A percentile compares a stretch with the other conserved stretches of the same genome.
These are phyloP conservation scores for Urosaurus nigricauda DNA, from an alignment of 2,797 vertebrate genomes.

Conservation along the genomic window DNA sequence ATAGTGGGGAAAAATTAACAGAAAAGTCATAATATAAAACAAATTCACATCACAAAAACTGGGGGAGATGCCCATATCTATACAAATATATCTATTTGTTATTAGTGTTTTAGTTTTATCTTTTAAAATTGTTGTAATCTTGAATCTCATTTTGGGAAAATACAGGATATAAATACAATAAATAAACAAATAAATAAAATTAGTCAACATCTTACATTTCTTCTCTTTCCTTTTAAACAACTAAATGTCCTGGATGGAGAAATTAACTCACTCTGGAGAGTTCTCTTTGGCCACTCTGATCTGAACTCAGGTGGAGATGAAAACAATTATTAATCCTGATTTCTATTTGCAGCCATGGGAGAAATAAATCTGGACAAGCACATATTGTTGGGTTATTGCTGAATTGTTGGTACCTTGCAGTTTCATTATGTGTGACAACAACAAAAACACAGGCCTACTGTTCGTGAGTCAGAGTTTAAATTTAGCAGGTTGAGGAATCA, in stretches of 20 bases:
- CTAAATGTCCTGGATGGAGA: neutral
- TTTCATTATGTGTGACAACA: constrained; percentile 5
- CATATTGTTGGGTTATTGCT: neutral
- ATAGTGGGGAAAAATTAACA: too few relatives aligned
- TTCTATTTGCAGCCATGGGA: neutral
- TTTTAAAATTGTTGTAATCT: too few relatives aligned
- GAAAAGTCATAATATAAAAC: too few relatives aligned
- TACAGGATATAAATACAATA: too few relatives aligned
- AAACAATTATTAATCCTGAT: fast-evolving
- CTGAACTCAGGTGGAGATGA: neutral
- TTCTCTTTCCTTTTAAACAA: neutral
- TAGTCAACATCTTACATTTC: neutral
- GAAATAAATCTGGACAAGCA: neutral
- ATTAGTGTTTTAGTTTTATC: too few relatives aligned
- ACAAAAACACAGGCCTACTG: neutral
- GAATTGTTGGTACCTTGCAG: fast-evolving
- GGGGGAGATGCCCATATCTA: too few relatives aligned
- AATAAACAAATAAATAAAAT: too few relatives aligned
- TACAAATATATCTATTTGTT: too few relatives aligned
- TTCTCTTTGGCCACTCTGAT: neutral
- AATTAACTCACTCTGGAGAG: neutral
- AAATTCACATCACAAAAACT: too few relatives aligned
- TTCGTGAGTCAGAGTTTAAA: constrained; percentile 10
- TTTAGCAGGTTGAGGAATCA: neutral
- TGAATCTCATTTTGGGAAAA: too few relatives aligned